Evolutionary conservation across 2,888 invertebrate genomes (phyloP).

Genomic region (Neoaliturus tenellus): DNA sequence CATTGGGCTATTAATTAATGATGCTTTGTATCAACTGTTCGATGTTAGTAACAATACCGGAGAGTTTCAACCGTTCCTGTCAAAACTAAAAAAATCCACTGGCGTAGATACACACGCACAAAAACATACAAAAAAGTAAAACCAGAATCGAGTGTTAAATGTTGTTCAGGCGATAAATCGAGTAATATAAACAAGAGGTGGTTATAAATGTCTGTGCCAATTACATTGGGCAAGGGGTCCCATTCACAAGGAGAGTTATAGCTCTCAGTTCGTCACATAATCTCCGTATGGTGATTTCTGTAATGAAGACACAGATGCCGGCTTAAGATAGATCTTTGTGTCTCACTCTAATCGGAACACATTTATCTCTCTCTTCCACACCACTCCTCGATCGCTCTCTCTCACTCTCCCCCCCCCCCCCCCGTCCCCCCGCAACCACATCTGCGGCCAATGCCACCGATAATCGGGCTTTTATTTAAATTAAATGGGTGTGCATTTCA

Average conservation of each 20-base stretch:
- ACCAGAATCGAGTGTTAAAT: too few relatives aligned
- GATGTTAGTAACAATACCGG: too few relatives aligned
- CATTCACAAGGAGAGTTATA: background rate
- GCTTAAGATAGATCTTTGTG: slow-evolving; percentile 6
- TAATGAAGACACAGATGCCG: slow-evolving; percentile 26
- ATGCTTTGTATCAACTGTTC: too few relatives aligned
- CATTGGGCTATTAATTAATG: too few relatives aligned
- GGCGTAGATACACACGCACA: too few relatives aligned
- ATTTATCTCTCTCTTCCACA: background rate
- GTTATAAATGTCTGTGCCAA: background rate
- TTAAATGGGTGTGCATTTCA: background rate
- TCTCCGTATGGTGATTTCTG: slow-evolving; percentile 15
- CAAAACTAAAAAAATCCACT: too few relatives aligned
- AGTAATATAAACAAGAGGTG: background rate
- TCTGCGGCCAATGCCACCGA: slow-evolving; percentile 11
- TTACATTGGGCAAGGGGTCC: background rate
- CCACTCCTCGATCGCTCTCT: background rate
- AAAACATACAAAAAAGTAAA: too few relatives aligned
- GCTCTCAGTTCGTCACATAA: background rate
- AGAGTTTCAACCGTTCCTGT: too few relatives aligned
- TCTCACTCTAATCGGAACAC: background rate
- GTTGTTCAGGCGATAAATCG: background rate
- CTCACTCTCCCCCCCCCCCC: background rate
- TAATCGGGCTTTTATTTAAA: slow-evolving; percentile 3
- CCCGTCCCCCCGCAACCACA: background rate